Base-by-base conservation (phyloP, 2,113 vertebrate species). In the Aythya baeri region DNA sequence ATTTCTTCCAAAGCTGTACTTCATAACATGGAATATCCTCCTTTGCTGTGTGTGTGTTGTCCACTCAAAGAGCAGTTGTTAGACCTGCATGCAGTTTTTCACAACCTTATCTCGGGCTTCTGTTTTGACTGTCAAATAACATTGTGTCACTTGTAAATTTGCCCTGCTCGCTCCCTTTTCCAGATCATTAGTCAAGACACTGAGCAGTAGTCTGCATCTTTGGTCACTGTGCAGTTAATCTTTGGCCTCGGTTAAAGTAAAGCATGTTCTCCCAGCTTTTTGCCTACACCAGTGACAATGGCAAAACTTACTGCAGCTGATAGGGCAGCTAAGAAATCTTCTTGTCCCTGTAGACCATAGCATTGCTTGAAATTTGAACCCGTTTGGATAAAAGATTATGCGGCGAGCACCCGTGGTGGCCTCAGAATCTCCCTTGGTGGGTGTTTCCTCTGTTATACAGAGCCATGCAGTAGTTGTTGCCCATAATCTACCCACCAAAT, bases 121-220 rank as follows among this genome's bases (percentile, higher is more conserved):
- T 91, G 18, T 78, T 94, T 94, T 93, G 84, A 82, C 66, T 92
- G 58, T 93, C 74, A 85, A 88, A 85, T 72, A 95, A 65, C 18
- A 52, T 83, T n/a, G 29, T 82, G 66, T 93, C 78, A 38, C 43
- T 82, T 75, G 52, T 83, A 89, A 91, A 78, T 34, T 75, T 68
- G 9, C 52, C 27, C 20, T 54, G 29, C 68, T 89, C 38, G 27
- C 58, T 25, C 58, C 44, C 26, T 93, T 94, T 94, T 79, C 63
- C 80, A 88, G 68, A 46, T 78, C 61, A 27, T 82, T 81, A 88
- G 36, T 88, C 25, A 78, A 91, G 70, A 75, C 34, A 54, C 7
- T 1, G 32, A 93, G 65, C 73, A 86, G 68, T 36, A 88, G 46
- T 43, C n/a, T 81, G 34, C 50, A 46, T 67, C 52, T 79, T 82